phyloP scores from a whole-genome alignment of 2,888 invertebrate genomes.

The Meghimatium bilineatum region DNA sequence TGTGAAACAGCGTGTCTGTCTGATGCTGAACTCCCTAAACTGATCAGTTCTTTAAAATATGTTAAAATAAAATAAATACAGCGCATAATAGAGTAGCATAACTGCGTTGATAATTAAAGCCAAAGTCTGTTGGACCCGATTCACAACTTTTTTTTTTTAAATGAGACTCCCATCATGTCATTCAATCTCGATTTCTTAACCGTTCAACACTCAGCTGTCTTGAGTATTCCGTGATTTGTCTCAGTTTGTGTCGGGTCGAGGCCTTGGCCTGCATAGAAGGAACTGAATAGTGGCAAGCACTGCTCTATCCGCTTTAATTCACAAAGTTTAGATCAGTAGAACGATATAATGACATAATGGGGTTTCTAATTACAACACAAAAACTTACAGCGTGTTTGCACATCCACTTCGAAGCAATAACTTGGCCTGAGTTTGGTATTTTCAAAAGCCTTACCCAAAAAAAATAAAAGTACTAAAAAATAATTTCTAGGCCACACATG shows the following conservation, averaged over 20 bases:
- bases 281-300: conserved; percentile 5
- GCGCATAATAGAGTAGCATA: too few relatives aligned
- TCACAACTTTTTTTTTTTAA: too few relatives aligned
- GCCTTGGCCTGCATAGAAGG: conserved; percentile 34
- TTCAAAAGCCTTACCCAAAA: not conserved
- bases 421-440: not conserved
- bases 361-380: not conserved
- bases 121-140: too few relatives aligned
- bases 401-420: not conserved
- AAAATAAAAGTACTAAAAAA: not conserved
- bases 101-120: too few relatives aligned
- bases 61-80: too few relatives aligned
- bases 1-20: too few relatives aligned
- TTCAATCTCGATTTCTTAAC: conserved; percentile 26
- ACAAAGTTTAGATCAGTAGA: not conserved
- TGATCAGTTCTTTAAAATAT: too few relatives aligned
- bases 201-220: conserved; percentile 3
- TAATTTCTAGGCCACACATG: conserved; percentile 42
- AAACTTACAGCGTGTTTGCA: not conserved
- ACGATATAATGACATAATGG: not conserved
- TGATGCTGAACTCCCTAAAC: too few relatives aligned
- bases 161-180: not conserved
- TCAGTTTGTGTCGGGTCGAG: conserved; percentile 18
- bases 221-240: not conserved
- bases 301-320: not conserved